These are phyloP conservation scores for human DNA, from an alignment of 2,113 vertebrate species.

Conservation along the genomic window DNA sequence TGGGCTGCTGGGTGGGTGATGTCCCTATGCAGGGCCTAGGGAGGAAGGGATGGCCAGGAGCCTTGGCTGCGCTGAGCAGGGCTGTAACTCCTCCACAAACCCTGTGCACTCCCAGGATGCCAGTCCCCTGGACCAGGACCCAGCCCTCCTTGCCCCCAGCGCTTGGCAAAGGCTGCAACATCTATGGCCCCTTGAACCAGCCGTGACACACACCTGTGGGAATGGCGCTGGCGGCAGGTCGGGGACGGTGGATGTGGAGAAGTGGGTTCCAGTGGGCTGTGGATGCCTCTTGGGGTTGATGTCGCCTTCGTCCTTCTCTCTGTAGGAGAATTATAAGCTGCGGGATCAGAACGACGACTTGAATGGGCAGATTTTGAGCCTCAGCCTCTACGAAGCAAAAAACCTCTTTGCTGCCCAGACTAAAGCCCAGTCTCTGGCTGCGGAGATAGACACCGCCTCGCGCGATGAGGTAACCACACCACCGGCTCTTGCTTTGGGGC, in stretches of 20 bases:
- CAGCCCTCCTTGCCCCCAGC: too few species aligned
- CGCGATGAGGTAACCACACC: conserved; percentile 91
- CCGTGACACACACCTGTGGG: rapidly evolving
- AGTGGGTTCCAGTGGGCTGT: neutral
- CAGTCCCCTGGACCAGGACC: neutral
- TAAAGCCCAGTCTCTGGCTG: conserved; percentile 97
- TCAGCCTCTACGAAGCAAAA: conserved; percentile 97
- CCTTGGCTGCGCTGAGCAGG: neutral
- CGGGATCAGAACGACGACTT: conserved; percentile 97
- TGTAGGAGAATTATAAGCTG: conserved; percentile 96
- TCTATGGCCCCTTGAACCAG: neutral
- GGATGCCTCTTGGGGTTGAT: neutral
- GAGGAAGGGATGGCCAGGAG: neutral
- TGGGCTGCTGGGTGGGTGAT: neutral
- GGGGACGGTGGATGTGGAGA: neutral
- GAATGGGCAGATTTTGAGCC: conserved; percentile 97
- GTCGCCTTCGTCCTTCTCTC: neutral
- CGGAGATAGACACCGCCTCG: conserved; percentile 97
- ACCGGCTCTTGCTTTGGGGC: rapidly evolving
- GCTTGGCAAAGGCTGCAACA: neutral
- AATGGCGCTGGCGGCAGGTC: neutral
- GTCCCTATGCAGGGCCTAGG: neutral
- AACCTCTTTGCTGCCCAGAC: conserved; percentile 96
- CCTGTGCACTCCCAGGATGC: neutral
- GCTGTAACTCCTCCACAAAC: neutral